Conservation (phyloP, 2,888 invertebrate genomes). For the Trypoxylon attenuatum region DNA sequence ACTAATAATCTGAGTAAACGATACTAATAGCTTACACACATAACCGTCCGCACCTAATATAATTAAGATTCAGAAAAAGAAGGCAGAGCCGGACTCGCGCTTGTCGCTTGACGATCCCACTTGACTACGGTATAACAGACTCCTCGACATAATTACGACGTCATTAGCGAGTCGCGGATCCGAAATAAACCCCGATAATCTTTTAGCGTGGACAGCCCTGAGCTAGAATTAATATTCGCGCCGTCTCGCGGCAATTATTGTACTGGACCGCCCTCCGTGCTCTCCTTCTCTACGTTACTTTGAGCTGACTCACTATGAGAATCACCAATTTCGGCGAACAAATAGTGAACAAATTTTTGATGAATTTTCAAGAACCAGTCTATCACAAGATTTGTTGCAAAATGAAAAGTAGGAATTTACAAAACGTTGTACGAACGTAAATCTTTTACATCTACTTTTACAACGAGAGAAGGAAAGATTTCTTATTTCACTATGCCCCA, state of each 20-base stretch:
- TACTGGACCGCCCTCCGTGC: too few relatives aligned
- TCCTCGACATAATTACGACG: slow-evolving; percentile 34
- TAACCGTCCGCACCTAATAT: slow-evolving; percentile 22
- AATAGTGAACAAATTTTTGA: too few relatives aligned
- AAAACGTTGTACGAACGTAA: too few relatives aligned
- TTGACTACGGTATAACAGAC: slow-evolving; percentile 19
- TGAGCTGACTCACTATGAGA: too few relatives aligned
- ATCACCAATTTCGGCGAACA: too few relatives aligned
- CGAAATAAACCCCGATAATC: slow-evolving; percentile 33
- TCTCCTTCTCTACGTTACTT: too few relatives aligned
- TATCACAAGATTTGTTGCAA: too few relatives aligned
- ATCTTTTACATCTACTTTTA: too few relatives aligned
- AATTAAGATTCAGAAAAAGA: slow-evolving; percentile 28
- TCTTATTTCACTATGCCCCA: too few relatives aligned
- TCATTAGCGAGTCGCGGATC: slow-evolving; percentile 28
- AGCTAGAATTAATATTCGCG: slow-evolving; percentile 15
- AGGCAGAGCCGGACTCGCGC: background rate
- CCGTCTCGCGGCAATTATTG: slow-evolving; percentile 7
- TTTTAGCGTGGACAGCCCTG: slow-evolving; percentile 5
- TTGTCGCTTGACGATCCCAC: slow-evolving; percentile 14
- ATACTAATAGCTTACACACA: slow-evolving; percentile 28
- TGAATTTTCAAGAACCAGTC: too few relatives aligned
- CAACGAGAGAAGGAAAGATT: too few relatives aligned
- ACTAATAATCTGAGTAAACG: slow-evolving; percentile 27
- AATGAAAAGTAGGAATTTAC: too few relatives aligned